Evolutionary conservation across 2,888 invertebrate species (phyloP), one percentile per base, ranked within the genome.

Genomic region (Dolichopus griseipennis): DNA sequence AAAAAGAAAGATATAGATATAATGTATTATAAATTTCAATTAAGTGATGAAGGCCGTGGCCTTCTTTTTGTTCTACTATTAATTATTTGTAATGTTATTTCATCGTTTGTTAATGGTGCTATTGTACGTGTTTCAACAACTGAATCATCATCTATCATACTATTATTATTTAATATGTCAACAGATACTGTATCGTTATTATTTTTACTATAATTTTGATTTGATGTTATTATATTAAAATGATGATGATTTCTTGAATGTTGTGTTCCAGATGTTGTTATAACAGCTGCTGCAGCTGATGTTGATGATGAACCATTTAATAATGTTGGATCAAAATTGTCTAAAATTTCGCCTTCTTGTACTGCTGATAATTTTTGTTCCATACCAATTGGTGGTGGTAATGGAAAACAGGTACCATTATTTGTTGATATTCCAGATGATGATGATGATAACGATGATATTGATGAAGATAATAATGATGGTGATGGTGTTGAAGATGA

Each of bases 401-500:
- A 71, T 68, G 68, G 66, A 61, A 65, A 66, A 33, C 67, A 71
- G 69, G 34, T 68, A 52, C 52, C 52, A 52, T 52, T 52, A n/a
- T 52, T 52, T 52, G 69, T 67, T 41, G 70, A 69, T 66, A 69
- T 69, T 63, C 67, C 69, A 65, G 70, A 69, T 61, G 9, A 18
- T 20, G 61, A 27, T 12, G 64, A 7, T 52, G 67, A 66, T 20
- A 37, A 33, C 66, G 67, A 66, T 64, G 65, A 61, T 69, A 61
- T 43, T 12, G 68, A 67, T 63, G 68, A 64, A 20, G 70, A 69
- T 18, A 69, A 61, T 63, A 20, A 20, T 43, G 69, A 37, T 27
- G 66, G 65, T 33, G 69, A 68, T 41, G 70, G 69, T 66, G 70
- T 69, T 63, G 68, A 70, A 65, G 70, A 69, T 27, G 71, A 69